Evolutionary conservation across 2,888 invertebrate species (phyloP), one percentile per base, ranked within the genome.

Genomic region (Luperina nickerlii): DNA sequence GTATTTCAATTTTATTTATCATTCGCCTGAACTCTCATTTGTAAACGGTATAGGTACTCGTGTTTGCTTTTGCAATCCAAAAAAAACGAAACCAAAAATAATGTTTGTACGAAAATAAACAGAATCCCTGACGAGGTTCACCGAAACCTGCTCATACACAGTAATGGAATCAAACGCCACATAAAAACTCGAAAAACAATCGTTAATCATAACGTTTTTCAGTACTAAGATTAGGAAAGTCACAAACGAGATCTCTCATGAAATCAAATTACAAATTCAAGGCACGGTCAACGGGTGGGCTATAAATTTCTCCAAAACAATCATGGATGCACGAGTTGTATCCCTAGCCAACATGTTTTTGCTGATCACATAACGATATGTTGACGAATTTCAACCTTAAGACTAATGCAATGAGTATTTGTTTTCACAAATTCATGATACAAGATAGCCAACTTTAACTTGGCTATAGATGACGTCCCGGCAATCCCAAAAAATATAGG

Each of bases 301-400:
- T 89, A 94, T 94, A 94, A 93, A 94, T 94, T 94, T 92, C 87
- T 82, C 87, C 90, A 92, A 93, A 94, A 94, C 93, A 93, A 94
- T 94, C 93, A 92, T 91, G 91, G 90, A 91, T 91, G 88, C 89
- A 85, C 86, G 84, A 90, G 83, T 87, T 86, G 88, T 90, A 90
- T 88, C 88, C 87, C 83, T 85, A 63, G 76, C 83, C 88, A 90
- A 88, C 87, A 89, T 90, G 82, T 89, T 90, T 89, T 85, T 82
- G 85, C 78, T 82, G 81, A 88, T 88, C 87, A 78, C 84, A 85
- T 85, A 87, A 85, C 76, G 79, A 82, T 82, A 79, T 79, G 74
- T 82, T 79, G 71, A 67, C 72, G 86, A 86, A 91, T 90, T 91
- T 87, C 66, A 81, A 87, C 91, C 90, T 88, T 92, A 90, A 79